Conservation (phyloP, 2,113 vertebrate species). For the Columba janthina region DNA sequence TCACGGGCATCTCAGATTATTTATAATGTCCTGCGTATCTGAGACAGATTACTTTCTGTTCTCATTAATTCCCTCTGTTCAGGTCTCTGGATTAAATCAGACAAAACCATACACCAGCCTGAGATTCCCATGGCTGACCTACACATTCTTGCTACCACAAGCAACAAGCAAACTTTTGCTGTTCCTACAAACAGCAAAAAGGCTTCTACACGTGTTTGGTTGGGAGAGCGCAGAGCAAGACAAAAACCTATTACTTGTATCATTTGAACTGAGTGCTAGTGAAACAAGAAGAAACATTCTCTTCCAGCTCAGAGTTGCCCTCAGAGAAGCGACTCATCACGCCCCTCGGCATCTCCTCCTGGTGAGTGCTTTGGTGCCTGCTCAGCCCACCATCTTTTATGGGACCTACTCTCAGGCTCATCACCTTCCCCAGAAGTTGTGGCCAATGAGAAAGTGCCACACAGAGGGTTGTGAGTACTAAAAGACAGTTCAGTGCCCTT, state of each 20-base stretch:
- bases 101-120: neutral
- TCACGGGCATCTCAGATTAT: neutral
- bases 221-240: neutral
- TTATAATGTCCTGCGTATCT: neutral
- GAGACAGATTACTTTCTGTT: neutral
- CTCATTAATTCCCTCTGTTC: neutral
- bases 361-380: accelerated
- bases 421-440: neutral
- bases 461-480: neutral
- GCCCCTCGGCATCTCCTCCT: neutral
- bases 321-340: neutral
- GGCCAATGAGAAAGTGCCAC: neutral
- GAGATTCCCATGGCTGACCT: neutral
- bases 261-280: neutral
- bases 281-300: neutral
- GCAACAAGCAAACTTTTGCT: neutral
- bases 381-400: neutral
- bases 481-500: neutral
- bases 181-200: neutral
- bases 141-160: neutral
- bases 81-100: neutral
- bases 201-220: neutral
- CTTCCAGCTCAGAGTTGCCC: neutral
- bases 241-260: neutral
- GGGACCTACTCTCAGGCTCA: neutral